A percentile compares a stretch with the other conserved stretches of the same genome.
Conservation (phyloP, 2,888 invertebrate species). For the Drosophila leonis region DNA sequence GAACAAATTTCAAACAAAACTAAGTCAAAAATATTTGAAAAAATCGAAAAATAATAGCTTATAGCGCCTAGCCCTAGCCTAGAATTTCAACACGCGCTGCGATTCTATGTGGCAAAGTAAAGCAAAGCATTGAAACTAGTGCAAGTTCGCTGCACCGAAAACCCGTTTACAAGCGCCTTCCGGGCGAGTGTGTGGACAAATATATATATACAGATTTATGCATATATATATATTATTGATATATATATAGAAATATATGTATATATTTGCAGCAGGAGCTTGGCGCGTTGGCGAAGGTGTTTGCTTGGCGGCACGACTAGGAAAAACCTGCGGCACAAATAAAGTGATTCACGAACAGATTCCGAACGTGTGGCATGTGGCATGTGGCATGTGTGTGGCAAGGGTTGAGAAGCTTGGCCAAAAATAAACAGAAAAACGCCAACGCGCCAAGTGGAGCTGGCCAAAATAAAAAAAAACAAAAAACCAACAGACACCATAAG, state of each 20-base stretch:
- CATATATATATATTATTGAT: not conserved
- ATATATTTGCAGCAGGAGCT: conserved; percentile 16
- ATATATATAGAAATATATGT: not conserved
- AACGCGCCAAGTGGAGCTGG: conserved; percentile 50
- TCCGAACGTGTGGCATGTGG: conserved; percentile 28
- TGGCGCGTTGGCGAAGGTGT: conserved; percentile 42
- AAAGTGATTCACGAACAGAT: conserved; percentile 77
- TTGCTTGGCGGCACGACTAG: conserved; percentile 52
- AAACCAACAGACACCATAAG: conserved; percentile 14
- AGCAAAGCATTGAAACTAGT: conserved; percentile 66
- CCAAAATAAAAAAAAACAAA: not conserved
- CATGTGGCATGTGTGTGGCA: conserved; percentile 31
- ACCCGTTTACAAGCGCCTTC: conserved; percentile 71
- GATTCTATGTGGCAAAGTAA: conserved; percentile 13
- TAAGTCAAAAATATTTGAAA: not conserved
- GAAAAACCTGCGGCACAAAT: conserved; percentile 54
- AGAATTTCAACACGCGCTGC: conserved; percentile 39
- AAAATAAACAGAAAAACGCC: conserved; percentile 45
- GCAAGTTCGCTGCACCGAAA: conserved; percentile 77
- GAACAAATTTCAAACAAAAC: not conserved
- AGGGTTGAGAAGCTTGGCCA: conserved; percentile 49
- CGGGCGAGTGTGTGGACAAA: conserved; percentile 50
- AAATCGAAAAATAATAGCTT: conserved; percentile 1
- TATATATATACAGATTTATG: not conserved
- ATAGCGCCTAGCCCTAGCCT: conserved; percentile 59